phyloP scores from a whole-genome alignment of 2,797 vertebrate species.

The Urosaurus nigricauda region DNA sequence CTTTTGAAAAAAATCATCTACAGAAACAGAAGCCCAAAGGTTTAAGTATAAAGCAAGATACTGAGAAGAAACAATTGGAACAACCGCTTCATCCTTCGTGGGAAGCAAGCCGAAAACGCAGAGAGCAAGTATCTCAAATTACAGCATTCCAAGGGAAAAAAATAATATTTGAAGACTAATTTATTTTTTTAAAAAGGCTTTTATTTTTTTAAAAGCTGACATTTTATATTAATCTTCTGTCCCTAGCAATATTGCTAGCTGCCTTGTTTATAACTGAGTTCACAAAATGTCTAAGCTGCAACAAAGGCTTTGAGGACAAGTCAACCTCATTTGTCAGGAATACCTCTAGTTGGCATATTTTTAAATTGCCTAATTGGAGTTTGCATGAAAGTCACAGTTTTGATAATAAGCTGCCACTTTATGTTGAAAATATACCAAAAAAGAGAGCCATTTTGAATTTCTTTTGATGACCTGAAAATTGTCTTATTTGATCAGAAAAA shows the following conservation, averaged over 20 bases:
- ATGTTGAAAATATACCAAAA: background rate
- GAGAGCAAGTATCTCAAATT: slow-evolving; percentile 91
- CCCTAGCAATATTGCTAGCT: background rate
- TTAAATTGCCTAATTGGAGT: background rate
- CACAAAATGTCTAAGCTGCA: background rate
- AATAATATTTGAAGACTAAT: slow-evolving; percentile 90
- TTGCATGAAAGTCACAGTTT: accelerated
- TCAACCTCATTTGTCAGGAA: slow-evolving; percentile 32
- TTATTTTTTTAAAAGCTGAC: background rate
- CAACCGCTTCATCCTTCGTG: slow-evolving; percentile 94
- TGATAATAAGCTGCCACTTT: background rate
- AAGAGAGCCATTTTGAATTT: slow-evolving; percentile 13
- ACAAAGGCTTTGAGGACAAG: background rate
- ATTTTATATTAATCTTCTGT: background rate
- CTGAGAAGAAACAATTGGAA: slow-evolving; percentile 66
- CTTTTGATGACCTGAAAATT: background rate
- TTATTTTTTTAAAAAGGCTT: background rate
- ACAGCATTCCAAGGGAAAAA: slow-evolving; percentile 94
- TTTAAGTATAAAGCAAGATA: slow-evolving; percentile 47
- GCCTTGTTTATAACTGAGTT: background rate
- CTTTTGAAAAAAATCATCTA: slow-evolving; percentile 72
- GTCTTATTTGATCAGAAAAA: background rate
- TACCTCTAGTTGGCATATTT: background rate
- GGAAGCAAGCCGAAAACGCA: slow-evolving; percentile 94
- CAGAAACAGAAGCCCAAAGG: slow-evolving; percentile 72